These are phyloP conservation scores for Yasuhikotakia modesta DNA, from an alignment of 2,797 vertebrate genomes.

Conservation along the genomic window DNA sequence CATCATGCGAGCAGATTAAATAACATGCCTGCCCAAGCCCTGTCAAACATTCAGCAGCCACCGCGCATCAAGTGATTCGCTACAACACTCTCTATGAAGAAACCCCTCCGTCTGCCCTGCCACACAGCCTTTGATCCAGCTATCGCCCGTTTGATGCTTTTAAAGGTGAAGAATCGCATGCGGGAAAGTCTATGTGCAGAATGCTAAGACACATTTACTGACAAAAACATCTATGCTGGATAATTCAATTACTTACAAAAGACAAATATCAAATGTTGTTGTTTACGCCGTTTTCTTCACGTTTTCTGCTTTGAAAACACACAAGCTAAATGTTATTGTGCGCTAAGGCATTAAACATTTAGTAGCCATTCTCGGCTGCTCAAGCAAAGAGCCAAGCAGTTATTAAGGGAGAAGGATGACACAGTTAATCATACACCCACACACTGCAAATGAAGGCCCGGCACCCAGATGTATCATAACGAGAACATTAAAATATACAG, in stretches of 20 bases:
- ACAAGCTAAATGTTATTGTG: conserved; percentile 48
- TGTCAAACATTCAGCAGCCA: conserved; percentile 82
- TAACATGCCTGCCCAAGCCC: conserved; percentile 77
- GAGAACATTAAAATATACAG: conserved; percentile 44
- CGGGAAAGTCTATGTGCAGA: conserved; percentile 36
- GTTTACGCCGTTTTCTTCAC: not conserved
- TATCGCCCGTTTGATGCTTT: conserved; percentile 69
- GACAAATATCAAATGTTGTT: not conserved
- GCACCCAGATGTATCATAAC: conserved; percentile 45
- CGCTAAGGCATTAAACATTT: conserved; percentile 55
- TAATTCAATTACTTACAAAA: conserved; percentile 13
- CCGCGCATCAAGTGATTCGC: conserved; percentile 75
- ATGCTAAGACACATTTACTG: conserved; percentile 32
- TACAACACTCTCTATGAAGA: conserved; percentile 68
- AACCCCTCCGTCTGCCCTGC: conserved; percentile 63
- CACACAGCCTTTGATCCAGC: conserved; percentile 72
- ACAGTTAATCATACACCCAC: conserved; percentile 53
- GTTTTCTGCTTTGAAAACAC: conserved; percentile 34
- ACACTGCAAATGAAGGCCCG: conserved; percentile 38
- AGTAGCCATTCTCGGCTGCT: conserved; percentile 48
- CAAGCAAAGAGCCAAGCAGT: conserved; percentile 54
- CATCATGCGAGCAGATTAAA: conserved; percentile 83
- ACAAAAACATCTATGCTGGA: not conserved
- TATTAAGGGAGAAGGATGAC: conserved; percentile 50
- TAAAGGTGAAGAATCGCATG: conserved; percentile 67